Percentiles rank a stretch among this genome's conserved stretches.
Conservation (phyloP, 2,113 vertebrate species). For the Spheniscus mendiculus region DNA sequence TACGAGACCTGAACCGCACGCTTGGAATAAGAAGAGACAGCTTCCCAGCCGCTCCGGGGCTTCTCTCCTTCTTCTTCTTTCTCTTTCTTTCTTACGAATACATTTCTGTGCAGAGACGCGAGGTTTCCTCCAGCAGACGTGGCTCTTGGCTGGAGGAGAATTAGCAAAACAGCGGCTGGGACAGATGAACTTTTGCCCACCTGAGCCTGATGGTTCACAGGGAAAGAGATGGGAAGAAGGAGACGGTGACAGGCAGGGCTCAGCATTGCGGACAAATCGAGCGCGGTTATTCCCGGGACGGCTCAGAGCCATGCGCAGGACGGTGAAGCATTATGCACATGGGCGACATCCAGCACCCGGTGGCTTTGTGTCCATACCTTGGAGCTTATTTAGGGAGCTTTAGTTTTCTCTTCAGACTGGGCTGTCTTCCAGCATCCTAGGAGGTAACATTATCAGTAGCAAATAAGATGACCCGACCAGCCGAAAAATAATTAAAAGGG, state of each 20-base stretch:
- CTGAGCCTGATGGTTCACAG: background rate
- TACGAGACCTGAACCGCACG: slow-evolving; percentile 59
- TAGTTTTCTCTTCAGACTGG: background rate
- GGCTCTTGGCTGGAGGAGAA: background rate
- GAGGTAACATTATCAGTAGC: background rate
- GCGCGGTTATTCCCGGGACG: accelerated
- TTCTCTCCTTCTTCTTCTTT: slow-evolving; percentile 14
- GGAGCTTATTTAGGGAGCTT: background rate
- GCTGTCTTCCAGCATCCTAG: background rate
- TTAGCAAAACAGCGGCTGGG: background rate
- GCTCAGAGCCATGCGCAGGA: background rate
- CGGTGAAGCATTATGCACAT: background rate
- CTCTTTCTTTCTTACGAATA: background rate
- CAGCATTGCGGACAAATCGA: background rate
- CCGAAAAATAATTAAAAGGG: background rate
- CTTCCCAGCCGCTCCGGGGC: background rate
- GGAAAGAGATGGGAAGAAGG: background rate
- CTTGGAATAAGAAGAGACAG: background rate
- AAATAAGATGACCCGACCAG: background rate
- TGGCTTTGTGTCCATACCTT: background rate
- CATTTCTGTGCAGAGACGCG: background rate
- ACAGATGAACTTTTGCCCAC: background rate
- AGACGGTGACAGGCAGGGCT: background rate
- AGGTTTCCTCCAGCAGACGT: background rate
- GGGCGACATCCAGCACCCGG: background rate